A percentile compares a stretch with the other conserved stretches of the same genome.
These are phyloP conservation scores for Glyptemys insculpta DNA, from an alignment of 2,797 vertebrate genomes.

Conservation along the genomic window DNA sequence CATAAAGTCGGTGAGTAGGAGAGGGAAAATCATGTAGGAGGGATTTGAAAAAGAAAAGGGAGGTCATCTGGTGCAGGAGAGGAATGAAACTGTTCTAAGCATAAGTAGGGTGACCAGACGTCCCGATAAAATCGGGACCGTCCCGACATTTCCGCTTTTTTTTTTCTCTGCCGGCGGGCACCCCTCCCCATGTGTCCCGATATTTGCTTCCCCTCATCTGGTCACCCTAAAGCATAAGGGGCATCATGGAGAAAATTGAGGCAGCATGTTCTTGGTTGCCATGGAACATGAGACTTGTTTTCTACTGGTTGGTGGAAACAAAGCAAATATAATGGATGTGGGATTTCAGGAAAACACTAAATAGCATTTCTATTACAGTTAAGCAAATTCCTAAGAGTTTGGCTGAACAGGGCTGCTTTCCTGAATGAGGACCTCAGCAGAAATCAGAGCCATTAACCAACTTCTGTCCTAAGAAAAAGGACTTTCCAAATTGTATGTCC, in stretches of 20 bases:
- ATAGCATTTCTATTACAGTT: not conserved
- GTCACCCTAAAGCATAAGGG: not conserved
- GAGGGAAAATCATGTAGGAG: not conserved
- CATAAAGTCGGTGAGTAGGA: not conserved
- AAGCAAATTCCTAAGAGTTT: not conserved
- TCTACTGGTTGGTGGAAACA: not conserved
- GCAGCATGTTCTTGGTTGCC: not conserved
- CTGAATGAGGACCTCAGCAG: not conserved
- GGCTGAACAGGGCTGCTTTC: not conserved
- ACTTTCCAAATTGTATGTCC: not conserved
- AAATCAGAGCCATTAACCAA: not conserved
- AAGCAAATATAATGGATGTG: not conserved
- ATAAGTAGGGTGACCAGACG: not conserved
- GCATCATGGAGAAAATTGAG: not conserved
- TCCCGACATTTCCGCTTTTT: too few species aligned
- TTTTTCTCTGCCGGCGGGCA: too few species aligned
- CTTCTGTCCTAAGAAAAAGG: not conserved
- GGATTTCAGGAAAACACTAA: not conserved
- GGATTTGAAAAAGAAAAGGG: not conserved
- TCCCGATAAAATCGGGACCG: too few species aligned
- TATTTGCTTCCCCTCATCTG: too few species aligned
- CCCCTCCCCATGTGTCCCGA: too few species aligned
- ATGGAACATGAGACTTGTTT: fast-evolving
- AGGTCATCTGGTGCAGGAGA: fast-evolving
- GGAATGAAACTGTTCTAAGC: not conserved